phyloP scores from a whole-genome alignment of 1,140 invertebrate genomes.

The silkworm (Bombyx mori) region DNA sequence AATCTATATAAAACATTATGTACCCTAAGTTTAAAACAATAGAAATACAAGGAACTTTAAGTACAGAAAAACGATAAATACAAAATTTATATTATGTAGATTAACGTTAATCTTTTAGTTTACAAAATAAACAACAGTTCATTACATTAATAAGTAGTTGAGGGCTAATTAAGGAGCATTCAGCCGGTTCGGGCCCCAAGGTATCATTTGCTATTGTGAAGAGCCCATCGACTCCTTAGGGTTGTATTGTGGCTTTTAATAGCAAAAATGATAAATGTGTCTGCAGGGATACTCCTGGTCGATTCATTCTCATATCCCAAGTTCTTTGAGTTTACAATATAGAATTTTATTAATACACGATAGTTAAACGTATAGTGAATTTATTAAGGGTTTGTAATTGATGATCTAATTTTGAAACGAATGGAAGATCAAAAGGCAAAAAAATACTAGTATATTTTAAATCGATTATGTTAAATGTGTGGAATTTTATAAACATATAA shows the following conservation, averaged over 20 bases:
- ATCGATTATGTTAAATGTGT: too few species aligned
- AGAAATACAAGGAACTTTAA: too few species aligned
- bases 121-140: constrained; percentile 26
- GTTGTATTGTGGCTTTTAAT: constrained; percentile 66
- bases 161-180: constrained; percentile 64
- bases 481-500: too few species aligned
- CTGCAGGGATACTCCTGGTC: constrained; percentile 30
- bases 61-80: too few species aligned
- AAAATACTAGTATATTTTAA: too few species aligned
- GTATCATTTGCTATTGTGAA: constrained; percentile 67
- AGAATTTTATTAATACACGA: constrained; percentile 2
- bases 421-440: too few species aligned
- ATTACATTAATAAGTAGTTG: constrained; percentile 32
- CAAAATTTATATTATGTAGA: too few species aligned
- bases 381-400: too few species aligned
- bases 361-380: neutral
- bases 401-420: too few species aligned
- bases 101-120: constrained; percentile 9
- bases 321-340: neutral
- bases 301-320: constrained; percentile 4
- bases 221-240: constrained; percentile 55
- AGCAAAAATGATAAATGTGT: constrained; percentile 67
- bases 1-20: too few species aligned
- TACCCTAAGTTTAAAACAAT: too few species aligned
- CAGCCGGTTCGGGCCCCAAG: constrained; percentile 42